Percentiles rank a stretch among this genome's conserved stretches.
Evolutionary conservation across 2,113 vertebrate species (phyloP).

Genomic region (Geothlypis trichas): DNA sequence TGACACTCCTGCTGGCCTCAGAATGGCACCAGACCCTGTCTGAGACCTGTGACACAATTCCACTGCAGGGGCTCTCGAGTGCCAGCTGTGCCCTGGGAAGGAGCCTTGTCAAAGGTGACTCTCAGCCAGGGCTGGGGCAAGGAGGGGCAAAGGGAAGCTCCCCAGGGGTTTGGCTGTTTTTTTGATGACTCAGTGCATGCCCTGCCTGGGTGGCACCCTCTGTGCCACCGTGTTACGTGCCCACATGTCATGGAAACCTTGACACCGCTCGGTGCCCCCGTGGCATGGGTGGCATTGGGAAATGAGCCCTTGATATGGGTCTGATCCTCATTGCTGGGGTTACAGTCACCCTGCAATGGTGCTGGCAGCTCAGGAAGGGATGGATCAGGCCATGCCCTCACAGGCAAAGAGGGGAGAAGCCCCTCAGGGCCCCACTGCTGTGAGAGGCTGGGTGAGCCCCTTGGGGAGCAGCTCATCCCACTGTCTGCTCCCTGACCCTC

Average conservation of each 20-base stretch:
- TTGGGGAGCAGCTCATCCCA: not conserved
- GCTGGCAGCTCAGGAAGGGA: not conserved
- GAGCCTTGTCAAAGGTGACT: not conserved
- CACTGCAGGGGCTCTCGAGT: fast-evolving
- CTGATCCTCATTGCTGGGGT: not conserved
- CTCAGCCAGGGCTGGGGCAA: fast-evolving
- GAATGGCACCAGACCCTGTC: not conserved
- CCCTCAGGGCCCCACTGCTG: not conserved
- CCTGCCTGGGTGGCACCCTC: not conserved
- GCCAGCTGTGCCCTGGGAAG: not conserved
- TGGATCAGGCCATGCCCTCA: not conserved
- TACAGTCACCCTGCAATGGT: fast-evolving
- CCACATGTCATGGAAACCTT: not conserved
- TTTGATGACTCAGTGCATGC: not conserved
- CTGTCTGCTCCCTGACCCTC: not conserved
- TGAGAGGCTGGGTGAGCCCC: not conserved
- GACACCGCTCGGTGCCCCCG: not conserved
- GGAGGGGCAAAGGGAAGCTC: not conserved
- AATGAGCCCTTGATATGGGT: fast-evolving
- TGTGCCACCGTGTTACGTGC: fast-evolving
- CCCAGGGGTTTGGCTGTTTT: not conserved
- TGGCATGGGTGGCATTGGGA: not conserved
- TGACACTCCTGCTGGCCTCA: not conserved
- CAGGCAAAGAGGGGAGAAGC: not conserved
- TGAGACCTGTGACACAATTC: not conserved